A percentile compares a stretch with the other conserved stretches of the same genome.
Conservation (phyloP, 2,797 vertebrate genomes). For the Mico argentatus region DNA sequence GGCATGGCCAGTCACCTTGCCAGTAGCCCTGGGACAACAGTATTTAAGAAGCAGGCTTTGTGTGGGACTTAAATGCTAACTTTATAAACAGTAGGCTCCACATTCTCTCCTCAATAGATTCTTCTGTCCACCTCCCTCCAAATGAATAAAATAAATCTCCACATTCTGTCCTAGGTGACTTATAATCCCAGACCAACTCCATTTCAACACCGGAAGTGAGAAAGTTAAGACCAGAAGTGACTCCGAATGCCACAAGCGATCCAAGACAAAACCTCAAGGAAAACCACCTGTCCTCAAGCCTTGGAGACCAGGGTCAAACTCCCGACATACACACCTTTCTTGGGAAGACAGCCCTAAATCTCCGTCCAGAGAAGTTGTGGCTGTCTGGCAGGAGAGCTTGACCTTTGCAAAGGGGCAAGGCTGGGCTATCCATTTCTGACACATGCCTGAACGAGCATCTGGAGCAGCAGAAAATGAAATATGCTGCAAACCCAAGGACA, state of each 20-base stretch:
- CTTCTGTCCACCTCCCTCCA: not conserved
- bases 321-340: not conserved
- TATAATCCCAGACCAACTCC: not conserved
- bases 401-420: not conserved
- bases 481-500: fast-evolving
- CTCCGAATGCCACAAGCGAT: not conserved
- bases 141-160: not conserved
- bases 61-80: not conserved
- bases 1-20: not conserved
- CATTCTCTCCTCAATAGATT: not conserved
- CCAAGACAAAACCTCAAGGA: not conserved
- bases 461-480: not conserved
- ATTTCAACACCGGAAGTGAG: not conserved
- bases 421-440: not conserved
- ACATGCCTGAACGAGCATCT: not conserved
- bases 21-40: not conserved
- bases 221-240: not conserved
- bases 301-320: no score
- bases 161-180: not conserved
- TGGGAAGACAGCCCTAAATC: not conserved
- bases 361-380: not conserved
- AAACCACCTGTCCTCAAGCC: not conserved
- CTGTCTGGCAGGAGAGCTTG: not conserved
- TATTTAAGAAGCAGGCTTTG: not conserved
- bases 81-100: not conserved